Evolutionary conservation across 2,113 vertebrate genomes (phyloP).

Genomic region (Caretta caretta): DNA sequence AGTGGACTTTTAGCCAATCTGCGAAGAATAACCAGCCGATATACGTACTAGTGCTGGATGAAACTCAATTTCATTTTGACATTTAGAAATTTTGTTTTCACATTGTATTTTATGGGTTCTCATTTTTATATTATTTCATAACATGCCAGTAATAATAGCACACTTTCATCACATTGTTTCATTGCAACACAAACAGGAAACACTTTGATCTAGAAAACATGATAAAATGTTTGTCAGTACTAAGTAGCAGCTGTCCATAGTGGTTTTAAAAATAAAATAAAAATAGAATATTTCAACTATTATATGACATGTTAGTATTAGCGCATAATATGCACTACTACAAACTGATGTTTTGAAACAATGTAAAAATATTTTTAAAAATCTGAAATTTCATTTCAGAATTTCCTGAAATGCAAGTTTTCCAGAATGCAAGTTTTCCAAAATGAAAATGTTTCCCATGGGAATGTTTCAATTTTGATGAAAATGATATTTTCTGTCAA

Average conservation of each 20-base stretch:
- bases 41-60: no score
- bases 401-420: background rate
- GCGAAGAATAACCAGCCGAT: background rate
- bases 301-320: no score
- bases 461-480: background rate
- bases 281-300: no score
- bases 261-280: background rate
- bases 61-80: no score
- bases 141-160: background rate
- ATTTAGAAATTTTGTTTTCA: no score
- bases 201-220: background rate
- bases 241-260: background rate
- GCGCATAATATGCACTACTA: no score
- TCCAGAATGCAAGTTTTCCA: background rate
- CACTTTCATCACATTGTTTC: background rate
- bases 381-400: background rate
- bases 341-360: background rate
- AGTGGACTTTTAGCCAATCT: background rate
- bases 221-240: background rate
- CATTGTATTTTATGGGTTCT: no score
- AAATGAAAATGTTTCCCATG: background rate
- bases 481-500: background rate
- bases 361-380: background rate
- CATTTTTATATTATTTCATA: background rate
- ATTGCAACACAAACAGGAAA: background rate